Base-by-base conservation (phyloP, 2,888 invertebrate genomes). In the Cheilosia urbana region DNA sequence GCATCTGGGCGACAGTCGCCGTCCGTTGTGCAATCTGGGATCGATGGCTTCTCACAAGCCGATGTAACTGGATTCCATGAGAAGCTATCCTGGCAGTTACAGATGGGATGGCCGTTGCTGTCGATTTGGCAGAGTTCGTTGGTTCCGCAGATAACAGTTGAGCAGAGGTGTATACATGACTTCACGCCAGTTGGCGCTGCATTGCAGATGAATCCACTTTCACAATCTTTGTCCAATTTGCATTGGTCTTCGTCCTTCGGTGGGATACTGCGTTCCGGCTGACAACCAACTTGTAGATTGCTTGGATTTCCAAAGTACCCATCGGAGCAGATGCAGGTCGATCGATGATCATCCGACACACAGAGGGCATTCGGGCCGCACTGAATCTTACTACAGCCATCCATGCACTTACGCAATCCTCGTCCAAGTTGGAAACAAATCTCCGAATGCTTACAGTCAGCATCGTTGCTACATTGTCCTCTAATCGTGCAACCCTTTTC, bases 331-430 rank as follows among this genome's bases (percentile, higher is more conserved):
- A 97, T 95, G 90, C 98, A 98, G 40, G 96, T 95, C 1, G 97
- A 96, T 85, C 96, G 94, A 91, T 98, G 98, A 89, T 96, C 96
- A 89, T 96, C 95, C 17, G 96, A 95, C 7, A 97, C 94, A 90
- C 98, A 98, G 1, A 97, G 92, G 3, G 98, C 97, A 91, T 98
- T 98, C 0, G 97, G 97, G 13, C 98, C 98, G 90, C 98, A 98
- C 89, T 97, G 97, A 40, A 96, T 93, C 92, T 97, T 97, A 87
- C 95, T 95, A 90, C 98, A 98, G 0, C 96, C 96, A 90, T 97
- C 97, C 3, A 97, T 95, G 91, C 97, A 98, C 92, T 96, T 96
- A 71, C 97, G 93, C 4, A 95, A 91, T 34, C 95, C 96, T 93
- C 95, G 96, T 60, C 96, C 95, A 34, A 96, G 92, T 93, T 97